Percentiles rank a stretch among this genome's conserved stretches.
Evolutionary conservation across 2,797 vertebrate genomes (phyloP).

Genomic region (Coranthus polyacanthus): DNA sequence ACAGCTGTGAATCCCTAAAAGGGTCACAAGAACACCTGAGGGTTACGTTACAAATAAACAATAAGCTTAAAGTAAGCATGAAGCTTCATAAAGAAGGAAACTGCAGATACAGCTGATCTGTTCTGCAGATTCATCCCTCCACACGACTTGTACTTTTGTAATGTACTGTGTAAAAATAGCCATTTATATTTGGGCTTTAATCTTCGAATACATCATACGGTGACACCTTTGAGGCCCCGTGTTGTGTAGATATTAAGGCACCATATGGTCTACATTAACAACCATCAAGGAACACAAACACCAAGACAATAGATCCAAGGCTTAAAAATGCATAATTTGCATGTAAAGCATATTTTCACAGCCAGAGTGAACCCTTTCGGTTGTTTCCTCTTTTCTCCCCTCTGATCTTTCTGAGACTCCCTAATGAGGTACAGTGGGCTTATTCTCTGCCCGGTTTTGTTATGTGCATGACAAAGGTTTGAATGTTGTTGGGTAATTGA

Average conservation of each 20-base stretch:
- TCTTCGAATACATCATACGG: not conserved
- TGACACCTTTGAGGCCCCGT: not conserved
- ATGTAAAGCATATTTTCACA: slow-evolving; percentile 27
- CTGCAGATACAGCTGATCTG: no score
- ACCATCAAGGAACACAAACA: not conserved
- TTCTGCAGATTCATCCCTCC: no score
- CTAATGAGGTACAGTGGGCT: slow-evolving; percentile 42
- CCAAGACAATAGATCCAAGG: slow-evolving; percentile 1
- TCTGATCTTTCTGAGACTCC: slow-evolving; percentile 13
- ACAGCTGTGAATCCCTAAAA: no score
- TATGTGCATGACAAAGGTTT: slow-evolving; percentile 13
- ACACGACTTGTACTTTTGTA: no score
- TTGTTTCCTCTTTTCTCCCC: not conserved
- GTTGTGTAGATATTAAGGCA: slow-evolving; percentile 6
- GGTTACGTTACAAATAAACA: no score
- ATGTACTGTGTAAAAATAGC: no score
- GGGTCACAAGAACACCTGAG: no score
- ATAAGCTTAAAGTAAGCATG: no score
- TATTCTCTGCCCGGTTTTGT: slow-evolving; percentile 19
- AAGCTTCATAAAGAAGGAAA: no score
- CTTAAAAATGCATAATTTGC: slow-evolving; percentile 16
- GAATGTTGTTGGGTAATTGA: slow-evolving; percentile 26
- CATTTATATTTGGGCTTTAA: not conserved
- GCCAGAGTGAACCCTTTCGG: slow-evolving; percentile 7
- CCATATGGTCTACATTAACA: not conserved